phyloP scores from a whole-genome alignment of 2,888 invertebrate genomes.

The Auanema sp. region DNA sequence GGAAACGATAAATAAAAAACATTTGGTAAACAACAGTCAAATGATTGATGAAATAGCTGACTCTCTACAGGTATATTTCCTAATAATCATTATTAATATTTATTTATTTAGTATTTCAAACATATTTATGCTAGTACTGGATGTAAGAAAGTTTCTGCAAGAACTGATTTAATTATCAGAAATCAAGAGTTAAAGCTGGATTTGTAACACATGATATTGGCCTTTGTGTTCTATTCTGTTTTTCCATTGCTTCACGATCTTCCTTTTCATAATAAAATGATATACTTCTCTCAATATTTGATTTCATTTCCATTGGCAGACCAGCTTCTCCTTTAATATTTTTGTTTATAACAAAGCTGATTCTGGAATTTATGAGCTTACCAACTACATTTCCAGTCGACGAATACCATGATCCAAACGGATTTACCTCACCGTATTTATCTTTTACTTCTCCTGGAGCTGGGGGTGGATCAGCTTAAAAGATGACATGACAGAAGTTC shows the following conservation, averaged over 20 bases:
- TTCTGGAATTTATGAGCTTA: neutral
- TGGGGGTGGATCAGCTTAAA: constrained; percentile 32
- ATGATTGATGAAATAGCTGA: neutral
- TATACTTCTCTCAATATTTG: constrained; percentile 27
- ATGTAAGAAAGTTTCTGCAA: constrained; percentile 14
- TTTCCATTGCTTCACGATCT: neutral
- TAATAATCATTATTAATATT: neutral
- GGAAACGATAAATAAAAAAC: constrained; percentile 8
- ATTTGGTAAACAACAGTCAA: neutral
- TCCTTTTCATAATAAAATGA: constrained; percentile 37
- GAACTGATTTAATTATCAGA: constrained; percentile 1
- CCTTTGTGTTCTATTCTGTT: neutral
- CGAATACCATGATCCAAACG: constrained; percentile 49
- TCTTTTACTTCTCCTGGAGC: constrained; percentile 23
- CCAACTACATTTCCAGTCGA: constrained; percentile 30
- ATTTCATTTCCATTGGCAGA: constrained; percentile 34
- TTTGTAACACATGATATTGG: too few relatives aligned
- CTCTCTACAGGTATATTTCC: neutral
- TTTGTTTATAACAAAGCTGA: neutral
- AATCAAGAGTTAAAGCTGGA: too few relatives aligned
- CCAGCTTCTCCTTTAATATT: constrained; percentile 44
- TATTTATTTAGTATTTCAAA: constrained; percentile 12
- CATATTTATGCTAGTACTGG: constrained; percentile 11
- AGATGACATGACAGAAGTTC: neutral
- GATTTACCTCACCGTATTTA: constrained; percentile 34